Percentiles rank a stretch among this genome's conserved stretches.
Conservation (phyloP, 2,888 invertebrate species). For the Adineta ricciae region DNA sequence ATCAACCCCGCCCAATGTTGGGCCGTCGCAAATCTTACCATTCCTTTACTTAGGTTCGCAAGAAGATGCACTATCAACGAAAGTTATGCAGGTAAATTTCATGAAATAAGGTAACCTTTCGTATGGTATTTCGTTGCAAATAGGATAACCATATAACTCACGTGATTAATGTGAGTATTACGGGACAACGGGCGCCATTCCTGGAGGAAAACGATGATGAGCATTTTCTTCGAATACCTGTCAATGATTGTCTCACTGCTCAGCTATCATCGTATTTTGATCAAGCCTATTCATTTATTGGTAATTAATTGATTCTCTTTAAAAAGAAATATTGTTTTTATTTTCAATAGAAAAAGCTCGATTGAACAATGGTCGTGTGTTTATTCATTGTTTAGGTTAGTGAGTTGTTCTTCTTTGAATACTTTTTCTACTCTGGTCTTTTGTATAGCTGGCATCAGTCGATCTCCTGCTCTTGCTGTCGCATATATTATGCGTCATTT, state of each 20-base stretch:
- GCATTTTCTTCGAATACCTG: slow-evolving; percentile 57
- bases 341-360: too few species aligned
- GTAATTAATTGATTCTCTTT: slow-evolving; percentile 41
- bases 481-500: slow-evolving; percentile 33
- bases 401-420: not conserved
- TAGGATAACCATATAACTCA: slow-evolving; percentile 52
- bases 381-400: slow-evolving; percentile 29
- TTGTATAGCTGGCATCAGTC: slow-evolving; percentile 25
- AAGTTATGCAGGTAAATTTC: slow-evolving; percentile 53
- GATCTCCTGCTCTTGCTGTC: slow-evolving; percentile 33
- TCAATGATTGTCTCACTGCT: slow-evolving; percentile 57
- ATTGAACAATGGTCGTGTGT: slow-evolving; percentile 6
- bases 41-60: slow-evolving; percentile 57
- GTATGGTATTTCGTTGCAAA: not conserved
- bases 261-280: slow-evolving; percentile 56
- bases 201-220: slow-evolving; percentile 49
- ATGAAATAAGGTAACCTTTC: slow-evolving; percentile 19
- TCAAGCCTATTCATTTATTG: slow-evolving; percentile 56
- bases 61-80: slow-evolving; percentile 55
- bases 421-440: not conserved
- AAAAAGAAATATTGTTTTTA: too few species aligned
- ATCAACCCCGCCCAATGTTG: too few species aligned
- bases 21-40: slow-evolving; percentile 53
- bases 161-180: slow-evolving; percentile 55
- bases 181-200: slow-evolving; percentile 54